Conservation (phyloP, 1,140 invertebrate species). For the Venturia canescens region DNA sequence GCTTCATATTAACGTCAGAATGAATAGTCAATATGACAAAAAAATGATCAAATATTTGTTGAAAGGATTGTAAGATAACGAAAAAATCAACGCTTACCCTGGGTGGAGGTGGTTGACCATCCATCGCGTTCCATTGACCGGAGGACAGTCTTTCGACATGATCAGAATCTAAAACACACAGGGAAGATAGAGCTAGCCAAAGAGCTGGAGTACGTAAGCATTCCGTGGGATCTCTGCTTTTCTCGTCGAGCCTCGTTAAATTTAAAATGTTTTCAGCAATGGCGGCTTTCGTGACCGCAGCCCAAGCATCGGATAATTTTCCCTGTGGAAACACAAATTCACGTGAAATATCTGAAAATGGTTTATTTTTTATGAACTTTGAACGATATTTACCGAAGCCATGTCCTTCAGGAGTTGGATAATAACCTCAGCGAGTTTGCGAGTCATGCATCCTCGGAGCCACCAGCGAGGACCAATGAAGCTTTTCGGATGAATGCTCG, state of each 20-base stretch:
- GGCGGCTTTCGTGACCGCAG: conserved; percentile 90
- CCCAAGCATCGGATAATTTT: conserved; percentile 91
- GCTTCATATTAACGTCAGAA: too few relatives aligned
- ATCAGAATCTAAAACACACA: conserved; percentile 94
- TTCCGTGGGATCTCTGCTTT: conserved; percentile 83
- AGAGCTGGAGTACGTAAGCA: conserved; percentile 90
- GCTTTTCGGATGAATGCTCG: conserved; percentile 79
- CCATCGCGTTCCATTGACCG: conserved; percentile 82
- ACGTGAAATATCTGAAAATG: neutral
- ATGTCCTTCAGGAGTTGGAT: conserved; percentile 94
- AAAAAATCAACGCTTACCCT: conserved; percentile 76
- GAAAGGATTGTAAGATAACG: neutral
- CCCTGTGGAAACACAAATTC: conserved; percentile 79
- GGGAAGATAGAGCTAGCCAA: conserved; percentile 94
- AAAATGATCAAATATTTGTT: too few relatives aligned
- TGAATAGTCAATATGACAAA: too few relatives aligned
- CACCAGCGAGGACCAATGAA: conserved; percentile 86
- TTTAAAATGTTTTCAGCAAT: conserved; percentile 93
- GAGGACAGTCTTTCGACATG: conserved; percentile 90
- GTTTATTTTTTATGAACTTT: neutral
- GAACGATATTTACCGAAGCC: conserved; percentile 84
- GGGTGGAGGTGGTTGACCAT: conserved; percentile 80
- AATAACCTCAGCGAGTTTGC: conserved; percentile 91
- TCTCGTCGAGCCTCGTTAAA: conserved; percentile 88
- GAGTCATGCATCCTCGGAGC: conserved; percentile 88